Evolutionary conservation across 2,888 invertebrate species (phyloP), one percentile per base, ranked within the genome.

Genomic region (Clistopyga incitator): DNA sequence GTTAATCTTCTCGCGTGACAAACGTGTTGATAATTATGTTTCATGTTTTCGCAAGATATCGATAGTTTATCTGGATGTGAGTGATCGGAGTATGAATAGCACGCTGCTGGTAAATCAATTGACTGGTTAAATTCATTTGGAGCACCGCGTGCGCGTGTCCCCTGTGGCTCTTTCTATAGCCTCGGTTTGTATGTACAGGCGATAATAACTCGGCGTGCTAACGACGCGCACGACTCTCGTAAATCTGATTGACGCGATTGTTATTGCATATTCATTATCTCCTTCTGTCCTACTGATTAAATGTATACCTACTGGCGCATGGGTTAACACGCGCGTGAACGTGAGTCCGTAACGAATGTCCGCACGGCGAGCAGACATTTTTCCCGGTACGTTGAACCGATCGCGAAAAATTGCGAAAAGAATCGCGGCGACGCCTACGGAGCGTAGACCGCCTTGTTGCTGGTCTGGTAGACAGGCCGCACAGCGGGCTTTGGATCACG

Each of bases 181-280:
- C 8, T 11, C 29, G 8, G 47, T 67, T 6, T 70, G 34, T 38
- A 10, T 18, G 38, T 18, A 13, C 1, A 38, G 29, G 1, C 70
- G 38, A 70, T 38, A 54, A 38, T 54, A 54, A 75, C 50, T 75
- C 61, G 50, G 38, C 50, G 75, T 20, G 8, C 29, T 52, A 52
- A 64, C 34, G 54, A 72, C 54, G 52, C 34, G 47, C 54, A 71
- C 80, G 71, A 45, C 45, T 64, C 20, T 78, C 72, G 67, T 72
- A 68, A 65, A 78, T 78, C 59, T 76, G 74, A 75, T 56, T 45
- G 61, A 42, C 72, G 45, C 56, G 64, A 67, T 71, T 83, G 82
- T 79, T 64, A 72, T 61, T 78, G 70, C 70, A 70, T 29, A 29
- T 70, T 75, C 42, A 72, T 72, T 81, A 25, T 64, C 68, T 84